These are phyloP conservation scores for Aricia agestis DNA, from an alignment of 1,140 invertebrate genomes.

Conservation along the genomic window DNA sequence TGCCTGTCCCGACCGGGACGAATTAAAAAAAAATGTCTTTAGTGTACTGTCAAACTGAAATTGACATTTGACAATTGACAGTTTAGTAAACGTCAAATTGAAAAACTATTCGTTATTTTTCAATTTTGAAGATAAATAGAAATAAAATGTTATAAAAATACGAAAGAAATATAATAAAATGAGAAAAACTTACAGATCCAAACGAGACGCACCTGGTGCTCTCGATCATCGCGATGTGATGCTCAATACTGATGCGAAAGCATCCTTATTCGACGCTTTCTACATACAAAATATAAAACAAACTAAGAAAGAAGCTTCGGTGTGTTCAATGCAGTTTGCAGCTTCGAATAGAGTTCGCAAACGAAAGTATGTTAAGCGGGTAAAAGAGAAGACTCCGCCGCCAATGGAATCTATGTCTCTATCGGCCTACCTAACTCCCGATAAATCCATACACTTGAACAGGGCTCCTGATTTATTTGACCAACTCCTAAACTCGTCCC, in stretches of 20 bases:
- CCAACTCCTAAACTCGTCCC: constrained; percentile 51
- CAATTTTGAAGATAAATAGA: constrained; percentile 27
- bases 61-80: too few species aligned
- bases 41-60: too few species aligned
- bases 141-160: neutral
- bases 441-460: constrained; percentile 63
- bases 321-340: constrained; percentile 42
- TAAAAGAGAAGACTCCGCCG: constrained; percentile 34
- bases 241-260: constrained; percentile 47
- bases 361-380: constrained; percentile 59
- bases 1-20: too few species aligned
- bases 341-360: constrained; percentile 54
- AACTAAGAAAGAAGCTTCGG: constrained; percentile 56
- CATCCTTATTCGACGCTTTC: constrained; percentile 60
- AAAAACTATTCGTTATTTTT: constrained; percentile 22
- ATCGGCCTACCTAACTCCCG: constrained; percentile 53
- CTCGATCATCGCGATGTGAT: constrained; percentile 53
- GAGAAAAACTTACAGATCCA: constrained; percentile 63
- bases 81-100: neutral
- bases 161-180: constrained; percentile 27
- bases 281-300: constrained; percentile 68
- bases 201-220: constrained; percentile 52
- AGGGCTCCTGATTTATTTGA: constrained; percentile 58
- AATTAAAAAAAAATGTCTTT: too few species aligned
- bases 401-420: constrained; percentile 30